Evolutionary conservation across 2,888 invertebrate genomes (phyloP).

Genomic region (Salticus scenicus): DNA sequence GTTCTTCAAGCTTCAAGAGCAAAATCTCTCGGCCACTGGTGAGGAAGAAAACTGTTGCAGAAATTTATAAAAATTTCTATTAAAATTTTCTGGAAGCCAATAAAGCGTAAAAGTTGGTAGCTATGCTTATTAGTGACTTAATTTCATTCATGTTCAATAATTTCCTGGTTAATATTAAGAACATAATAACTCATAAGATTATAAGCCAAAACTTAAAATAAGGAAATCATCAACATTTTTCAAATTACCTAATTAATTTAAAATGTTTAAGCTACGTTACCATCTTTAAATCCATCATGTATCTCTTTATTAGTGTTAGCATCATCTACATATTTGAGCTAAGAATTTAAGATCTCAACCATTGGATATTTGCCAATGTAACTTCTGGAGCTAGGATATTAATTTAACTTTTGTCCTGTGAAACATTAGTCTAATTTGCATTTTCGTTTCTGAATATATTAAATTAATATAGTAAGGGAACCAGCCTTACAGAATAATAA

Average conservation of each 20-base stretch:
- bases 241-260: neutral
- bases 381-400: conserved; percentile 6
- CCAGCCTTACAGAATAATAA: neutral
- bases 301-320: conserved; percentile 4
- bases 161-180: too few relatives aligned
- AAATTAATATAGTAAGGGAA: neutral
- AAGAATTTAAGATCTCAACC: neutral
- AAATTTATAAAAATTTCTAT: too few relatives aligned
- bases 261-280: neutral
- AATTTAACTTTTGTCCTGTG: conserved; percentile 9
- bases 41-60: too few relatives aligned
- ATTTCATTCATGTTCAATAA: too few relatives aligned
- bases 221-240: neutral
- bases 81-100: too few relatives aligned
- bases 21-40: too few relatives aligned
- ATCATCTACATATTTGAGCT: neutral
- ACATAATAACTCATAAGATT: too few relatives aligned
- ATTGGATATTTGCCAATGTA: conserved; percentile 10
- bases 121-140: too few relatives aligned
- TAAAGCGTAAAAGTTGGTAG: too few relatives aligned
- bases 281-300: neutral
- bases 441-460: conserved; percentile 8
- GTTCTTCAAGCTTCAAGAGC: too few relatives aligned
- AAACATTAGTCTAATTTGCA: conserved; percentile 12
- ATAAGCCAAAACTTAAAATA: too few relatives aligned